These are phyloP conservation scores for Sinocyclocheilus rhinocerous DNA, from an alignment of 2,113 vertebrate species.

Conservation along the genomic window DNA sequence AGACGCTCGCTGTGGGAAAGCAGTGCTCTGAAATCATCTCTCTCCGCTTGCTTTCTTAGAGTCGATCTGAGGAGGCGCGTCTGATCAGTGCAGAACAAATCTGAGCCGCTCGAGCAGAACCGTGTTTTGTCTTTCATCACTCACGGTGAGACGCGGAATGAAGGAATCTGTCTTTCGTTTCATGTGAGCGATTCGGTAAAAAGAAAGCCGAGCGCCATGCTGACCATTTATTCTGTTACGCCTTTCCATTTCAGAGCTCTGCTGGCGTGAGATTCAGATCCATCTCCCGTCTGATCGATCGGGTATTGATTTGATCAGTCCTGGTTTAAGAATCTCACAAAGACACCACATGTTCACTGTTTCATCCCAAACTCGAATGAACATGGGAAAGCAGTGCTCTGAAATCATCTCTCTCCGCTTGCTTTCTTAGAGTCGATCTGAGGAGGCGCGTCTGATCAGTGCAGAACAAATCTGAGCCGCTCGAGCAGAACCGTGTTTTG, in stretches of 20 bases:
- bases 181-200: conserved; percentile 52
- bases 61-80: conserved; percentile 42
- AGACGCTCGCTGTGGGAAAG: too few relatives aligned
- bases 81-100: conserved; percentile 48
- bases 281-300: neutral
- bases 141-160: conserved; percentile 33
- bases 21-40: conserved; percentile 50
- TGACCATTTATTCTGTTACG: conserved; percentile 37
- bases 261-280: neutral
- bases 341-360: neutral
- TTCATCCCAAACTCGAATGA: neutral
- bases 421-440: conserved; percentile 37
- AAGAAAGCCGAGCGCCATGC: conserved; percentile 43
- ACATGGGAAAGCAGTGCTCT: conserved; percentile 27
- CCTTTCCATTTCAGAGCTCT: neutral
- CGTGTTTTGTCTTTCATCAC: conserved; percentile 49
- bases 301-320: neutral
- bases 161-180: conserved; percentile 53
- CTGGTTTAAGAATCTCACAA: too few relatives aligned
- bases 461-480: conserved; percentile 46
- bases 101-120: conserved; percentile 51
- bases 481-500: conserved; percentile 55
- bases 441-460: conserved; percentile 45
- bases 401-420: conserved; percentile 46
- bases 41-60: conserved; percentile 14